Conservation (phyloP, 2,113 vertebrate genomes). For the Euleptes europaea region DNA sequence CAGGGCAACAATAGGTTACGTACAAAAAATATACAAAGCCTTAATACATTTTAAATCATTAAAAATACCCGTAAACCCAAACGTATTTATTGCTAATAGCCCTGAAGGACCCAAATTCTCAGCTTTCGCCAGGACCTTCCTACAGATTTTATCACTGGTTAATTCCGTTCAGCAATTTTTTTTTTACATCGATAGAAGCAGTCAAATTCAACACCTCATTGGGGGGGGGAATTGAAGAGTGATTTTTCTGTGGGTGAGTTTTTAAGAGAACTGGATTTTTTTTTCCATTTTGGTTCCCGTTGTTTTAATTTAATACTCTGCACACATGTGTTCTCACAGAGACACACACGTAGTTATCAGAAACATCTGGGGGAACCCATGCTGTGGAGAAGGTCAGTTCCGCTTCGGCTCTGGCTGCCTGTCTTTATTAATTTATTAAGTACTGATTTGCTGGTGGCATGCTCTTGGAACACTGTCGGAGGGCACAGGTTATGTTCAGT, state of each 20-base stretch:
- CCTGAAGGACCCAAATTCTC: not conserved
- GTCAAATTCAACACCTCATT: conserved; percentile 58
- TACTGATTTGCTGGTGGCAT: conserved; percentile 30
- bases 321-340: conserved; percentile 68
- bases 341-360: conserved; percentile 66
- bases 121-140: no score
- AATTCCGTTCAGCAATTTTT: not conserved
- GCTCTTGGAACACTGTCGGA: not conserved
- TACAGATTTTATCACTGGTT: not conserved
- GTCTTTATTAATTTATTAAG: conserved; percentile 63
- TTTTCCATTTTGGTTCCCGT: conserved; percentile 49
- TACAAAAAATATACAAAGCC: no score
- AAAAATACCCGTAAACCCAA: not conserved
- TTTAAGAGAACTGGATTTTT: conserved; percentile 40
- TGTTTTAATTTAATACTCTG: conserved; percentile 67
- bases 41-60: no score
- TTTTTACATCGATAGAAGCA: conserved; percentile 44
- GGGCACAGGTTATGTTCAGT: not conserved
- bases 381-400: conserved; percentile 64
- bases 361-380: conserved; percentile 73
- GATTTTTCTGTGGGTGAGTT: conserved; percentile 57
- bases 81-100: no score
- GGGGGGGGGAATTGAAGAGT: conserved; percentile 47
- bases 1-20: no score
- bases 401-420: conserved; percentile 65